Evolutionary conservation across 2,797 vertebrate species (phyloP), one percentile per base, ranked within the genome.

Genomic region (Triplophysa yarkandensis): DNA sequence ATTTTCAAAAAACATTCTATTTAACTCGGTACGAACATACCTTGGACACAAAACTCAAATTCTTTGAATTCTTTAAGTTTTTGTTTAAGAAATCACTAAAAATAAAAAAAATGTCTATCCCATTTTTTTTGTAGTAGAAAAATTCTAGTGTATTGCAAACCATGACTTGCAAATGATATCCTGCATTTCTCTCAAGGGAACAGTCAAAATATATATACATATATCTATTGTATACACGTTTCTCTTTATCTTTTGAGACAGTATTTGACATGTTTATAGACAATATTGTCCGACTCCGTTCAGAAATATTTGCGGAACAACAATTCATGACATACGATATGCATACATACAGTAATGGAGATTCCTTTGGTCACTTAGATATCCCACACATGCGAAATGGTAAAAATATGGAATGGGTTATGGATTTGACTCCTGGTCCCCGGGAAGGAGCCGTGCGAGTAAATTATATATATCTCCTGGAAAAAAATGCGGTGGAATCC

Each of bases 221-320:
- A 10, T 30, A 34, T n/a, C n/a, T n/a, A n/a, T n/a, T n/a, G n/a
- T n/a, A n/a, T n/a, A n/a, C n/a, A n/a, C n/a, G n/a, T 34, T 60
- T 71, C 55, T 61, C 41, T 71, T 71, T 61, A 71, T 61, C 68
- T 71, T 48, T 27, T 36, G 19, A 48, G 27, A 48, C 68, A 32
- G 68, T 14, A 3, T 13, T n/a, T 44, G 27, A 58, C 28, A 58
- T 58, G 54, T 70, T 70, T 46, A 70, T 27, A 23, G 27, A 27
- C n/a, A 23, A 32, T 19, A 58, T 44, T 30, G 25, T 32, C 13
- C 13, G 4, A 27, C 16, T 10, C 34, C n/a, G 11, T 6, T 46
- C 30, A 46, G 27, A 60, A 46, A 70, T 23, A 6, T 16, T 28
- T 57, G 52, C 30, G 43, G 54, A 58, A 25, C 34, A 44, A 28